Conservation (phyloP, 2,888 invertebrate species). For the Linnaemya vulpina region DNA sequence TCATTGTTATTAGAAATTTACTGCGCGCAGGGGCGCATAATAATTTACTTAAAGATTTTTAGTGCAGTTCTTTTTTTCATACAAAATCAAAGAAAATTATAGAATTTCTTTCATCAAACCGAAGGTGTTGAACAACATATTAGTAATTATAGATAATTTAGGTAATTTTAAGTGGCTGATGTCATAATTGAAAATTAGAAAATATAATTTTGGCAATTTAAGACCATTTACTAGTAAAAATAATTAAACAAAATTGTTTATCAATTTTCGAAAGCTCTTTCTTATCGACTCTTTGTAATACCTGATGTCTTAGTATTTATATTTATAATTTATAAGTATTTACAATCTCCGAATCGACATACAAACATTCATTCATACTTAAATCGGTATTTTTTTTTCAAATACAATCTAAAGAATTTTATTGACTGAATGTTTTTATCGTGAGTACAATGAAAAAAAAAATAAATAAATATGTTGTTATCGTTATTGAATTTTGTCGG, state of each 20-base stretch:
- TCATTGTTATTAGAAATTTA: background rate
- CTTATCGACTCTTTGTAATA: conserved; percentile 4
- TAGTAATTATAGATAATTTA: conserved; percentile 9
- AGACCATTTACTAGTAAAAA: background rate
- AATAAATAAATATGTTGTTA: background rate
- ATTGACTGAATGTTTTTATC: conserved; percentile 3
- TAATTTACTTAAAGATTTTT: background rate
- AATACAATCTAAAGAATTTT: background rate
- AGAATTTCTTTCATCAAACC: background rate
- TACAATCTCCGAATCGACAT: background rate
- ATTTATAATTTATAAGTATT: background rate
- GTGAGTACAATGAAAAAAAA: conserved; percentile 3
- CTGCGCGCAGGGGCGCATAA: background rate
- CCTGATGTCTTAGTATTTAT: background rate
- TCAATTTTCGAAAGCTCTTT: background rate
- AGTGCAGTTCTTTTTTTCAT: background rate
- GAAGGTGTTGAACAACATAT: conserved; percentile 1
- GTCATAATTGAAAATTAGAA: conserved; percentile 1
- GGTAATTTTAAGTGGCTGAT: background rate
- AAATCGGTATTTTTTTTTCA: background rate
- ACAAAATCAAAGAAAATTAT: background rate
- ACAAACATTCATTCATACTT: background rate
- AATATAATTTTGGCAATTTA: background rate
- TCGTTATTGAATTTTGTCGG: conserved; percentile 1
- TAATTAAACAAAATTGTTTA: background rate